These are phyloP conservation scores for Tryphoninae sp. DNA, from an alignment of 2,888 invertebrate genomes.

Conservation along the genomic window DNA sequence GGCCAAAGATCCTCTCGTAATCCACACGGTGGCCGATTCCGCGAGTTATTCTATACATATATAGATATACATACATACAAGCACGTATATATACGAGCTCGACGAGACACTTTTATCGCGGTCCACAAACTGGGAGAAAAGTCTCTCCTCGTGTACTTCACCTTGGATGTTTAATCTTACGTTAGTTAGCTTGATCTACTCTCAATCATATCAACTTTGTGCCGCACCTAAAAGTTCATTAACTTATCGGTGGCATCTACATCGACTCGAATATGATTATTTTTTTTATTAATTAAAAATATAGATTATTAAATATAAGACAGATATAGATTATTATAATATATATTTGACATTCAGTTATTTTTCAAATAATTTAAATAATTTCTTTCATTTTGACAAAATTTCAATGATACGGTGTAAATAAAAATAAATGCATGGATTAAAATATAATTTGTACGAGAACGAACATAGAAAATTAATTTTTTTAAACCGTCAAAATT, in stretches of 20 bases:
- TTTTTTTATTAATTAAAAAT: too few relatives aligned
- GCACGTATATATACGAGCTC: background rate
- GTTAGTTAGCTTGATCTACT: conserved; percentile 14
- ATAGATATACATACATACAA: background rate
- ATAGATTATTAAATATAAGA: too few relatives aligned
- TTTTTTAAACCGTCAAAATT: too few relatives aligned
- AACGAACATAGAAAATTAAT: too few relatives aligned
- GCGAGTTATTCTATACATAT: conserved; percentile 15
- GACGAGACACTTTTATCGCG: conserved; percentile 45
- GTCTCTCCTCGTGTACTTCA: conserved; percentile 18
- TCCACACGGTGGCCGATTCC: conserved; percentile 47
- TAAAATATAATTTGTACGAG: too few relatives aligned
- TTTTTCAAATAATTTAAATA: background rate
- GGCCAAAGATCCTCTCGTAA: conserved; percentile 48
- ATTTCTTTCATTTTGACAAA: too few relatives aligned
- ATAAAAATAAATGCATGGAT: too few relatives aligned
- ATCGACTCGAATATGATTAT: too few relatives aligned
- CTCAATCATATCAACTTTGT: conserved; percentile 28
- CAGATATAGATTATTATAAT: too few relatives aligned
- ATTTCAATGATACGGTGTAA: too few relatives aligned
- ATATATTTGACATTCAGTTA: too few relatives aligned
- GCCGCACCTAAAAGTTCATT: background rate
- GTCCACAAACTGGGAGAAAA: conserved; percentile 12
- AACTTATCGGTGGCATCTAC: too few relatives aligned
- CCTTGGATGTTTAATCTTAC: conserved; percentile 12